Evolutionary conservation across 2,113 vertebrate genomes (phyloP).

Genomic region (Asarcornis scutulata): DNA sequence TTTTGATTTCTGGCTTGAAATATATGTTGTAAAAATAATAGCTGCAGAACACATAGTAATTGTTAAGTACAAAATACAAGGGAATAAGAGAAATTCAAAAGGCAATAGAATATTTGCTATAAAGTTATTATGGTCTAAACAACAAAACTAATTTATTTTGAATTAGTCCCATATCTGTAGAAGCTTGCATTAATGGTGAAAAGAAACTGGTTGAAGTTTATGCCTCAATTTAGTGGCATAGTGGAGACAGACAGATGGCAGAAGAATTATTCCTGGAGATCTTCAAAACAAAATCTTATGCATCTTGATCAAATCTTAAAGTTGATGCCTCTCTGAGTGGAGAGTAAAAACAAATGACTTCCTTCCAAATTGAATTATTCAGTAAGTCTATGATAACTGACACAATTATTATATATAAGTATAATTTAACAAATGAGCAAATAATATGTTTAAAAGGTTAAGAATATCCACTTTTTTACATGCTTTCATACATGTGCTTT

Average conservation of each 20-base stretch:
- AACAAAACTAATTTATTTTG: not conserved
- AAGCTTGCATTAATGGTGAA: not conserved
- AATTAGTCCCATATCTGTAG: rapidly evolving
- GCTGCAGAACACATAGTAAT: not conserved
- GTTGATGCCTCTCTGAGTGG: not conserved
- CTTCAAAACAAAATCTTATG: not conserved
- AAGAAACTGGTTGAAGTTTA: not conserved
- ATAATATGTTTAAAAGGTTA: not conserved
- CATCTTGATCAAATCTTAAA: not conserved
- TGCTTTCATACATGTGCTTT: not conserved
- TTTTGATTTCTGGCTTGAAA: not conserved
- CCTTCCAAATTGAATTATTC: not conserved
- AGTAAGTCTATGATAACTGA: not conserved
- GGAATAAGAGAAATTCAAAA: not conserved
- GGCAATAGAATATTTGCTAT: not conserved
- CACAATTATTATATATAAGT: not conserved
- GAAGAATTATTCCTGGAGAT: not conserved
- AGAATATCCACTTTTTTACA: not conserved
- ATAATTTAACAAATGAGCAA: not conserved
- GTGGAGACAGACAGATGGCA: not conserved
- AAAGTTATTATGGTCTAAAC: not conserved
- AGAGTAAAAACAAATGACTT: not conserved
- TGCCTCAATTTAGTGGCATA: not conserved
- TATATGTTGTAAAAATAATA: not conserved
- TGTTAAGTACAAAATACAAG: not conserved